These are phyloP conservation scores for Idaea biselata DNA, from an alignment of 2,888 invertebrate genomes.

Conservation along the genomic window DNA sequence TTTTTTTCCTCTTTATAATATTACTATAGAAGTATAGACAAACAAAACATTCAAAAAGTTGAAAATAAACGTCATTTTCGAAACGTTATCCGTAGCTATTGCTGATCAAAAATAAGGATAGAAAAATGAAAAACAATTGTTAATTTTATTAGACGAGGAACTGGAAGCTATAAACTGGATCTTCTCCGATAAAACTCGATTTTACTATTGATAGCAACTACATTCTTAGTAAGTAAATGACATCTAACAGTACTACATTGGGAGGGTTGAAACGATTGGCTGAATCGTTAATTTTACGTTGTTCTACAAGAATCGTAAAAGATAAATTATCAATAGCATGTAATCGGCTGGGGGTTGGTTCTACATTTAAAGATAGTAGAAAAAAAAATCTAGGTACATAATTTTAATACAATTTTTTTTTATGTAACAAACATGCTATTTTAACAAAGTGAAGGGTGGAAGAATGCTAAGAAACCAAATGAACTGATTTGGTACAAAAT, in stretches of 20 bases:
- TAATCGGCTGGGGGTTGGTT: conserved; percentile 35
- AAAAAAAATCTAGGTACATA: conserved; percentile 39
- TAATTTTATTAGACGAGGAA: conserved; percentile 19
- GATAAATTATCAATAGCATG: conserved; percentile 59
- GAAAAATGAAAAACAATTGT: conserved; percentile 4
- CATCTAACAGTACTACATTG: conserved; percentile 38
- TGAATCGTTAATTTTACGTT: conserved; percentile 57
- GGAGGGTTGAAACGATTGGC: conserved; percentile 39
- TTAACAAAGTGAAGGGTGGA: too few species aligned
- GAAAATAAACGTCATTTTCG: too few species aligned
- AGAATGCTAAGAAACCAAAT: too few species aligned
- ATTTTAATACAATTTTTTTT: too few species aligned
- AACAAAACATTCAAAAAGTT: background rate
- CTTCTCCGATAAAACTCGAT: conserved; percentile 20
- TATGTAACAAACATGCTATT: too few species aligned
- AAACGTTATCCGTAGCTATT: too few species aligned
- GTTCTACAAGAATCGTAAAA: conserved; percentile 57
- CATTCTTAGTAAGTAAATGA: conserved; percentile 29
- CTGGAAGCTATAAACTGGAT: conserved; percentile 17
- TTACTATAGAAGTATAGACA: too few species aligned
- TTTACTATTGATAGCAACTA: conserved; percentile 26
- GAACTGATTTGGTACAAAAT: too few species aligned
- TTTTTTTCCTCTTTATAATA: too few species aligned
- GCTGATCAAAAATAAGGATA: background rate
- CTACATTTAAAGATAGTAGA: conserved; percentile 52